Base-by-base conservation (phyloP, 1,140 invertebrate species). In the Latrodectus geometricus region DNA sequence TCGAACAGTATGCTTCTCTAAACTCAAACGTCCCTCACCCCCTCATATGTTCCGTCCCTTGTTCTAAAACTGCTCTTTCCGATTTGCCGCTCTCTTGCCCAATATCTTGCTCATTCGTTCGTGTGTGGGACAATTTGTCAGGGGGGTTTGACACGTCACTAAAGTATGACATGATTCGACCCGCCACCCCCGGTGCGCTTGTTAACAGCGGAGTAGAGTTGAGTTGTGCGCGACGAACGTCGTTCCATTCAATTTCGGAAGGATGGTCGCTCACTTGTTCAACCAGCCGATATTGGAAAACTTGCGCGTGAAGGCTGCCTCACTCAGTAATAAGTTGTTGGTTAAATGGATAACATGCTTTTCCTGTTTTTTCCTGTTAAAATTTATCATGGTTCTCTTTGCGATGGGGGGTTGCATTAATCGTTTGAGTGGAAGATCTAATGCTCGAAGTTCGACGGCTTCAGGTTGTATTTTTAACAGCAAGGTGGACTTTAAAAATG, bases 81-180 rank as follows among this genome's bases (percentile, higher is more conserved):
- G 82, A 84, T 84, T 84, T 84, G 72, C 82, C 82, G 82, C 82
- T 84, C 73, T 68, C 82, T 68, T 84, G 82, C 82, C 82, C 82
- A 76, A 84, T 84, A 84, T 76, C 56, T 73, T 84, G 82, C 49
- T 84, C 82, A 76, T 52, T 84, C 72, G 73, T n/a, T 84, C 82
- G 82, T 84, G 73, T 68, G 15, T 20, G 15, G 80, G 82, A 84
- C 82, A 54, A 84, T 84, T 84, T 84, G 82, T 84, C 82, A 84
- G 73, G 48, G 70, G 69, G 23, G 80, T 83, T 83, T 83, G 80
- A 83, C 80, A 66, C 80, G 80, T 83, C 80, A 83, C 80, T 69
- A 83, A 83, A 83, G 80, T 83, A 83, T 83, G 80, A 83, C 80
- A 83, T 73, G 80, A 83, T 83, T 74, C 72, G 80, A 52, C 77